These are phyloP conservation scores for Chaitophorus viminalis DNA, from an alignment of 2,888 invertebrate genomes.

Conservation along the genomic window DNA sequence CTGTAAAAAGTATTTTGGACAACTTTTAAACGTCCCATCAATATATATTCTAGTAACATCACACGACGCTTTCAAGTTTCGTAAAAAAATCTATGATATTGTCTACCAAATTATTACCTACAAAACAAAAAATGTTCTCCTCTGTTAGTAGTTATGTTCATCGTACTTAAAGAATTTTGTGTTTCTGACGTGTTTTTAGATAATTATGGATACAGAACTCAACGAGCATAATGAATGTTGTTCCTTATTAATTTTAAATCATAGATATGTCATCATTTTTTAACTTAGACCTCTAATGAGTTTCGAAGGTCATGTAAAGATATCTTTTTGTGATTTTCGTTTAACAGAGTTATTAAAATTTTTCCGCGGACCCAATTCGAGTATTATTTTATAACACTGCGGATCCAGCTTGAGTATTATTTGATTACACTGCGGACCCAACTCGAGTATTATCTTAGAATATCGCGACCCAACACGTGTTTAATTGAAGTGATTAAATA, in stretches of 20 bases:
- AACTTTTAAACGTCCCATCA: neutral
- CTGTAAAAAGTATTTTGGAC: neutral
- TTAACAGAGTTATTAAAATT: neutral
- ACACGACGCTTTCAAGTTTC: neutral
- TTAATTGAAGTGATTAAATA: neutral
- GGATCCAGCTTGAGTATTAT: no score
- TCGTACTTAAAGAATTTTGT: neutral
- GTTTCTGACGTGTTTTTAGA: neutral
- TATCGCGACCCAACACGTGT: neutral
- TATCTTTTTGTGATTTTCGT: conserved; percentile 24
- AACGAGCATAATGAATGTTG: neutral
- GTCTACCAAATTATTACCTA: no score
- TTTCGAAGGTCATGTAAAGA: neutral
- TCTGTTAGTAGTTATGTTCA: conserved; percentile 3
- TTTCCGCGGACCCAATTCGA: neutral
- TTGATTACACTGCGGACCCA: no score
- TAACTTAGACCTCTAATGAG: neutral
- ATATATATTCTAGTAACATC: neutral
- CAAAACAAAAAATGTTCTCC: no score
- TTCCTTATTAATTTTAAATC: no score
- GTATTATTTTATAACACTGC: no score
- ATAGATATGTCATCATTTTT: no score
- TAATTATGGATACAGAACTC: neutral
- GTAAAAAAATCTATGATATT: no score
- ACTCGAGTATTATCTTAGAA: neutral